Evolutionary conservation across 2,797 vertebrate species (phyloP), one percentile per base, ranked within the genome.

Genomic region (Semotilus atromaculatus): DNA sequence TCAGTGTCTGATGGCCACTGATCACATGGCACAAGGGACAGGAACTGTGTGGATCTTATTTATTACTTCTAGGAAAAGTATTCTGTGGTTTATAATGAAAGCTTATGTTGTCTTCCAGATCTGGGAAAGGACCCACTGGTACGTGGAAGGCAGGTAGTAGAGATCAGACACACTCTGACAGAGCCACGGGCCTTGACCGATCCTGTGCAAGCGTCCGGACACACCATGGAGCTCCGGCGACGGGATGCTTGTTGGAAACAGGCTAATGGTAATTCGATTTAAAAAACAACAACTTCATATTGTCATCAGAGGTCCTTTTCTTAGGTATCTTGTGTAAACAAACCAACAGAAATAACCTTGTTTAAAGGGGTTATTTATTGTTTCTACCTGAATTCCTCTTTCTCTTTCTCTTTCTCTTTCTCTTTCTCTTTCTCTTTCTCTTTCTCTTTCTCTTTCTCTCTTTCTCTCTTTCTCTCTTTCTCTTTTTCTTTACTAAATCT

Each of bases 111-210:
- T 14, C 53, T 6, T 38, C 29, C 90, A 98, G 97, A 97, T 92
- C 91, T 98, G 0, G 95, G 95, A 84, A 94, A 82, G 86, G 97
- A 98, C 86, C 93, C 92, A 31, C 91, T 98, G 60, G 94, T 98
- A 48, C 93, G 80, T 70, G 97, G 96, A 29, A 96, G 93, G 88
- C 97, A 98, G 91, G 96, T 95, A 26, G 96, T 97, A 90, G 97
- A 97, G 91, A 96, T 98, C 89, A 96, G 95, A 78, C 97, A 98
- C 93, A 96, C 96, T 1, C 89, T 98, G 62, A 97, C 96, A 90
- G 97, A 98, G 86, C 93, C 96, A 0, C 93, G 97, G 10, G 93
- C 96, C 4, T 94, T 98, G n/a, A 93, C 95, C 0, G 97, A 98
- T 90, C 94, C 92, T 0, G 85, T 97, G 88, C 90, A 70, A 64